phyloP scores from a whole-genome alignment of 2,797 vertebrate genomes.

The Capromys pilorides region DNA sequence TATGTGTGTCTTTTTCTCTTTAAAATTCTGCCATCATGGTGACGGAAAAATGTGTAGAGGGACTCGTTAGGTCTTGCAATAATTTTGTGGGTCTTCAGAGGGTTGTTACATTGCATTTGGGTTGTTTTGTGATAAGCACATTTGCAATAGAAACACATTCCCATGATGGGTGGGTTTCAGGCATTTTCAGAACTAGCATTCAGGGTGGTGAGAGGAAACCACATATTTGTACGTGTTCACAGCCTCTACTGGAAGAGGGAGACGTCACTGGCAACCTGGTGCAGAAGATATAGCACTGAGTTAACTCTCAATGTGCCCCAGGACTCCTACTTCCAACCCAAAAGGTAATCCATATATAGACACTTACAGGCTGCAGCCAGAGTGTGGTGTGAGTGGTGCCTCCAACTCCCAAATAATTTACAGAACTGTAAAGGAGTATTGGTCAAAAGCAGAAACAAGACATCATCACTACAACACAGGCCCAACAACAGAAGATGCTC shows the following conservation, averaged over 20 bases:
- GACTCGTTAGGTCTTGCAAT: neutral
- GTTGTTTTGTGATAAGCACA: neutral
- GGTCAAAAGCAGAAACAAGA: neutral
- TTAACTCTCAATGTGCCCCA: neutral
- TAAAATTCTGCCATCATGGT: neutral
- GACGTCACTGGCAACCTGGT: no score
- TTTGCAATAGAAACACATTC: neutral
- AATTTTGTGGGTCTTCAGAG: neutral
- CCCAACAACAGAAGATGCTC: neutral
- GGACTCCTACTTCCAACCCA: neutral
- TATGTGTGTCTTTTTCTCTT: neutral
- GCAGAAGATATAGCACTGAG: neutral
- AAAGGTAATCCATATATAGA: neutral
- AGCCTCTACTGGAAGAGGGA: neutral
- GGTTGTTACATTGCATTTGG: neutral
- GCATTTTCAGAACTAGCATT: neutral
- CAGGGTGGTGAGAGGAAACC: neutral
- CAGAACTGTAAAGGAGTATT: neutral
- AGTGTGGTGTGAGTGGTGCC: neutral
- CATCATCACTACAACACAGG: neutral
- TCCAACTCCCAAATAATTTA: neutral
- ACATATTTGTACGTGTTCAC: rapidly evolving
- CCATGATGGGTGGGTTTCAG: rapidly evolving
- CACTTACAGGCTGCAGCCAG: neutral
- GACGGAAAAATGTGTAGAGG: neutral